phyloP scores from a whole-genome alignment of 2,888 invertebrate species.

The Sinodicranocentrus sp. region DNA sequence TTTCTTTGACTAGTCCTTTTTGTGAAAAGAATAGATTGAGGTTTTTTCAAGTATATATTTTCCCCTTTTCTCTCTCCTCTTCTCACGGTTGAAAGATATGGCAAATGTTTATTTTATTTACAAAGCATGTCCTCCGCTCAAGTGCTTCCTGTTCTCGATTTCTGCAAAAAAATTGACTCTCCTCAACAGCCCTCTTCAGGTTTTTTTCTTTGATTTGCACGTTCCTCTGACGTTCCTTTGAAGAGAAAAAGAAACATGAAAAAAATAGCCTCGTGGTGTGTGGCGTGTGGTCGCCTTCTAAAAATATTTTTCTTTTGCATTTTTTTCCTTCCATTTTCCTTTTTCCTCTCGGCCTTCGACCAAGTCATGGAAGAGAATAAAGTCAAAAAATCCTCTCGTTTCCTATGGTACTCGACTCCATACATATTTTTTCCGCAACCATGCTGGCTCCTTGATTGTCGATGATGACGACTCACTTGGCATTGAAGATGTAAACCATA shows the following conservation, averaged over 20 bases:
- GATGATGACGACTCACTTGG: conserved; percentile 11
- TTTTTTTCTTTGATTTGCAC: conserved; percentile 1
- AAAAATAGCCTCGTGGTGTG: not conserved
- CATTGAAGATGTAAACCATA: not conserved
- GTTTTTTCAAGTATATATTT: not conserved
- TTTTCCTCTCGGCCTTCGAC: too few relatives aligned
- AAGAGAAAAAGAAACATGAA: too few relatives aligned
- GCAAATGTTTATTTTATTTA: conserved; percentile 18
- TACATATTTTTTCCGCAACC: too few relatives aligned
- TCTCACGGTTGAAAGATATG: not conserved
- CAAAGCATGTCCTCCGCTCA: conserved; percentile 34
- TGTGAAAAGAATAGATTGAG: too few relatives aligned
- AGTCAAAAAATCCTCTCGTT: too few relatives aligned
- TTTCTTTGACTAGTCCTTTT: not conserved
- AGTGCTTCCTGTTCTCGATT: conserved; percentile 32
- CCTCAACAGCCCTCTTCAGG: not conserved
- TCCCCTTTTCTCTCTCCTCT: not conserved
- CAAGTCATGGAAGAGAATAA: too few relatives aligned
- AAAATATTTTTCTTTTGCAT: too few relatives aligned
- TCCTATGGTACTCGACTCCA: too few relatives aligned
- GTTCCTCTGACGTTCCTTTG: too few relatives aligned
- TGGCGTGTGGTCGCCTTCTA: too few relatives aligned
- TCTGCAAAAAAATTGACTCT: conserved; percentile 22
- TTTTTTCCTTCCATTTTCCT: too few relatives aligned
- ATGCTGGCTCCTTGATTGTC: conserved; percentile 21